Evolutionary conservation across 1,140 invertebrate genomes (phyloP).

Genomic region (Brachionus asplanchnoidis): DNA sequence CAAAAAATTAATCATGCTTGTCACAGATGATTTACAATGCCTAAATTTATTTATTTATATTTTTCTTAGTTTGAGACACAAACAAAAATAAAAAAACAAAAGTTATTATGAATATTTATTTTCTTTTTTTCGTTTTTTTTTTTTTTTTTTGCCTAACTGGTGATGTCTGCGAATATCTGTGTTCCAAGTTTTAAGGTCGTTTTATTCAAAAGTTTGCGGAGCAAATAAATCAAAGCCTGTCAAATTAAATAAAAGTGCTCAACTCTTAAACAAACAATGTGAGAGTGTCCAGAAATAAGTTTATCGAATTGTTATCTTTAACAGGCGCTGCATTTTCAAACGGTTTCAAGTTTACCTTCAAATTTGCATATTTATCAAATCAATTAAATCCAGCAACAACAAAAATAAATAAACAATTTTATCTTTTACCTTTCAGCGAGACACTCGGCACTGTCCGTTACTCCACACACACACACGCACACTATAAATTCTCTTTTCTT

Average conservation of each 20-base stretch:
- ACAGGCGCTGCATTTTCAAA: background rate
- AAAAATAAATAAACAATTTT: background rate
- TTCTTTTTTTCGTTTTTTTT: too few relatives aligned
- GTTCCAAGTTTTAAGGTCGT: background rate
- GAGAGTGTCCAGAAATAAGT: conserved; percentile 12
- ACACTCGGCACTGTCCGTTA: background rate
- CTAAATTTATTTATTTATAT: too few relatives aligned
- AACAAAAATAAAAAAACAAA: too few relatives aligned
- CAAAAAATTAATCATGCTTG: too few relatives aligned
- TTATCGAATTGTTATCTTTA: conserved; percentile 14
- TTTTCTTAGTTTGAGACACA: too few relatives aligned
- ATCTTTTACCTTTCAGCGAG: background rate
- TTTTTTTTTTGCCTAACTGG: too few relatives aligned
- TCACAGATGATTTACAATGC: too few relatives aligned
- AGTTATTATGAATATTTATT: too few relatives aligned
- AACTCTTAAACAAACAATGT: background rate
- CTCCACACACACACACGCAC: background rate
- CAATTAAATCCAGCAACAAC: background rate
- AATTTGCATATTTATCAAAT: conserved; percentile 21
- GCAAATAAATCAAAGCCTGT: background rate
- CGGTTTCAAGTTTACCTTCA: background rate
- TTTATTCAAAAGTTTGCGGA: background rate
- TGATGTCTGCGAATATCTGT: background rate
- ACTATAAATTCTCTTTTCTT: background rate
- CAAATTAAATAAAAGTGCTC: background rate